Conservation (phyloP, 2,113 vertebrate species). For the Hydrochoerus hydrochaeris region DNA sequence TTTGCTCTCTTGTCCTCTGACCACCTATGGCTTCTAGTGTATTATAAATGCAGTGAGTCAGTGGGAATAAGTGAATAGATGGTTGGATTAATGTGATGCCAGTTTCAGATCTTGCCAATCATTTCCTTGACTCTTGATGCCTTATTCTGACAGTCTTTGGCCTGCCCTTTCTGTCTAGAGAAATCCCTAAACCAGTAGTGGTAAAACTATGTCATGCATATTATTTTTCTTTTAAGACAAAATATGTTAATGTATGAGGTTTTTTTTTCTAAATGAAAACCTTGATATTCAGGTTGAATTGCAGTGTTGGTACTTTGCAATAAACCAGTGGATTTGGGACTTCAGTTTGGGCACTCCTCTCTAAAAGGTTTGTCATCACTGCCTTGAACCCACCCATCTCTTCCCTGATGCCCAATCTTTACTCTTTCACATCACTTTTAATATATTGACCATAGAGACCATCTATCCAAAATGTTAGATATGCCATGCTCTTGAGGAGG, state of each 20-base stretch:
- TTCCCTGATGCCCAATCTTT: not conserved
- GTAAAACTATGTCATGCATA: not conserved
- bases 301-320: not conserved
- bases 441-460: too few species aligned
- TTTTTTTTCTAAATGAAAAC: not conserved
- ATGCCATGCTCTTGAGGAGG: not conserved
- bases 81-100: rapidly evolving
- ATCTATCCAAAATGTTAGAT: not conserved
- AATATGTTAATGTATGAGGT: not conserved
- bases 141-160: not conserved
- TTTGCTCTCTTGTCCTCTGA: not conserved
- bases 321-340: not conserved
- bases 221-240: not conserved
- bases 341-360: not conserved
- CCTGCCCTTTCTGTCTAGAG: not conserved
- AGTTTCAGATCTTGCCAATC: not conserved
- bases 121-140: not conserved
- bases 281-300: not conserved
- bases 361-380: not conserved
- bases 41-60: rapidly evolving
- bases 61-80: not conserved
- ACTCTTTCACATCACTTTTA: not conserved
- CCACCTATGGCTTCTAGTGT: not conserved
- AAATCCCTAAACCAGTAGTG: not conserved
- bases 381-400: not conserved